A percentile compares a stretch with the other conserved stretches of the same genome.
phyloP scores from a whole-genome alignment of 64 coral and sea anemone genomes.

The Anthopleura sola region DNA sequence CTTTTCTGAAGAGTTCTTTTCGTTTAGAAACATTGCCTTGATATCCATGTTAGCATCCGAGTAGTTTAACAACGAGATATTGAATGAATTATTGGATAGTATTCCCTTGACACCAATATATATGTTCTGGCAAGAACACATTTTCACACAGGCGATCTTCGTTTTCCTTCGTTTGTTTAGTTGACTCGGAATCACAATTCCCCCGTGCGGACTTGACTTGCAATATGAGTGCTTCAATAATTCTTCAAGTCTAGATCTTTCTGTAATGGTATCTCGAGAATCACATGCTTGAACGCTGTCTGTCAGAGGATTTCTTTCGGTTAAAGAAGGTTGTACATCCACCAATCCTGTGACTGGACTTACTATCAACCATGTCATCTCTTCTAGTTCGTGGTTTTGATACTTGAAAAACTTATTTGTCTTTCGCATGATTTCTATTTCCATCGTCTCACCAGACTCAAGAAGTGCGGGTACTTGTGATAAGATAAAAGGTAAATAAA shows the following conservation, averaged over 20 bases:
- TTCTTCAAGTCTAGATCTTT: not conserved
- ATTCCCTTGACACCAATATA: not conserved
- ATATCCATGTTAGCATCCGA: not conserved
- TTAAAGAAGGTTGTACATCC: not conserved
- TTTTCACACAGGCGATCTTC: not conserved
- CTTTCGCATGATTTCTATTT: not conserved
- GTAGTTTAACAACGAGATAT: not conserved
- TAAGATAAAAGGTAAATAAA: not conserved
- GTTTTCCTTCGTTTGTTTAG: not conserved
- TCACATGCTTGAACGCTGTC: too few relatives aligned
- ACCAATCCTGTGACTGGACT: not conserved
- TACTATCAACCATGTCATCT: not conserved
- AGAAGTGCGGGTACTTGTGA: not conserved
- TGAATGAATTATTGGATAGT: not conserved
- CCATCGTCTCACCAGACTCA: not conserved
- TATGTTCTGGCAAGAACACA: not conserved
- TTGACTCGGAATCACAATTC: not conserved
- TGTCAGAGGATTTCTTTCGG: not conserved
- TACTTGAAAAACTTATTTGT: constrained; percentile 3
- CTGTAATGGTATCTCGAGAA: not conserved
- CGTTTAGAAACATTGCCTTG: not conserved
- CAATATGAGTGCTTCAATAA: not conserved
- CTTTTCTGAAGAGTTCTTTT: not conserved
- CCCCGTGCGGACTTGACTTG: not conserved
- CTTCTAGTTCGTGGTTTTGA: not conserved